These are phyloP conservation scores for Epistrophe eligans DNA, from an alignment of 2,888 invertebrate genomes.

Conservation along the genomic window DNA sequence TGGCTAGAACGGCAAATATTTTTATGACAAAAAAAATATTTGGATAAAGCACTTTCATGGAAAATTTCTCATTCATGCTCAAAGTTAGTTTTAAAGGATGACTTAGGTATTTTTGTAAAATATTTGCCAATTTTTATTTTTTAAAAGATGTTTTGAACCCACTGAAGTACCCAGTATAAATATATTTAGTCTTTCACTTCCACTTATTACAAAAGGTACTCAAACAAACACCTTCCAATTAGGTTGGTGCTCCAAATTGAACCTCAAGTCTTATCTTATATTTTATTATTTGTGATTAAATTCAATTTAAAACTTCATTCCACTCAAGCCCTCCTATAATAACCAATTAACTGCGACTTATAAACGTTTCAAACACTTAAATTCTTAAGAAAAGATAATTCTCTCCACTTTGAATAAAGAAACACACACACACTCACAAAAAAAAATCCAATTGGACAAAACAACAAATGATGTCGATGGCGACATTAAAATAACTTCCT, in stretches of 20 bases:
- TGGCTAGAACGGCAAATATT: too few relatives aligned
- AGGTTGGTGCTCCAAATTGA: not conserved
- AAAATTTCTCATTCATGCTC: too few relatives aligned
- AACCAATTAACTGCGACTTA: conserved; percentile 55
- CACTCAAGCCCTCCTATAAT: conserved; percentile 39
- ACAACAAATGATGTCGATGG: conserved; percentile 24
- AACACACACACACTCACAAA: not conserved
- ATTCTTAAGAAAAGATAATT: conserved; percentile 18
- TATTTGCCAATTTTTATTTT: too few relatives aligned
- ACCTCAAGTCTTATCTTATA: not conserved
- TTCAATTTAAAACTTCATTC: conserved; percentile 44
- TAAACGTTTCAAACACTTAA: conserved; percentile 34
- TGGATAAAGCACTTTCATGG: too few relatives aligned
- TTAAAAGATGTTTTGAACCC: not conserved
- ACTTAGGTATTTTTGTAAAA: too few relatives aligned
- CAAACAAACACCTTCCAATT: conserved; percentile 4
- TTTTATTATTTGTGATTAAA: conserved; percentile 24
- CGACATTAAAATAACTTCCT: conserved; percentile 60
- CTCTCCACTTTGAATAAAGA: conserved; percentile 6
- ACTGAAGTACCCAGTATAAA: not conserved
- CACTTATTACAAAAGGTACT: not conserved
- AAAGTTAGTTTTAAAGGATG: too few relatives aligned
- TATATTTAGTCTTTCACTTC: not conserved
- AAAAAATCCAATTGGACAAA: not conserved
- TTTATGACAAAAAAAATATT: too few relatives aligned